Evolutionary conservation across 2,888 invertebrate species (phyloP), one percentile per base, ranked within the genome.

Genomic region (Epirrhoe tristata): DNA sequence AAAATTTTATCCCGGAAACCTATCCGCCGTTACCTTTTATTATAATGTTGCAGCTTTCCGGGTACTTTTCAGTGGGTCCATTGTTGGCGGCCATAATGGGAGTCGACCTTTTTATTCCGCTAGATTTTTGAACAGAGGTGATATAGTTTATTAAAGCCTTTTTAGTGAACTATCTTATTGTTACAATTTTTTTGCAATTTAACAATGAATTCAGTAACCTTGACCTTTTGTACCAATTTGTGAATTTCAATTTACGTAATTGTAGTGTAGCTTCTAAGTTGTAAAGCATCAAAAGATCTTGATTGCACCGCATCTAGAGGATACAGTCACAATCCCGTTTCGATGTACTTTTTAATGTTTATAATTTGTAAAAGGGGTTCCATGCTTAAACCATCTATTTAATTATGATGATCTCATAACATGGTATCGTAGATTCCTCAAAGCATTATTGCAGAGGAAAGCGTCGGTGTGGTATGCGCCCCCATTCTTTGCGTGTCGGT

Each of bases 21-120:
- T 86, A 90, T 90, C 88, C 90, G 86, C 90, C 87, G 91, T 91
- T 90, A 91, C 91, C 91, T 90, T 91, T 91, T 91, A 91, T 91
- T 91, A 91, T 90, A 89, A 91, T 90, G 90, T 90, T 89, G 90
- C 90, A 88, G 86, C 89, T 87, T 88, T 87, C 87, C 85, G 85
- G 85, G 82, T 86, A 88, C 87, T 88, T 89, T 89, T 86, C 89
- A 87, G 82, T 76, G 80, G 80, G 77, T 79, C 87, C 78, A 84
- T 91, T 91, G 90, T 91, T 84, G 81, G 73, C 77, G 78, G 81
- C 77, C 80, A 89, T 90, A 91, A 91, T 90, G 81, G 89, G 81
- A 80, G 78, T 81, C 82, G 84, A 88, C 86, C 89, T 90, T 90
- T 90, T 90, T 90, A 90, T 90, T 89, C 85, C 86, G 85, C 83